Evolutionary conservation across 2,888 invertebrate species (phyloP), one percentile per base, ranked within the genome.

Genomic region (Chaitophorus viminalis): DNA sequence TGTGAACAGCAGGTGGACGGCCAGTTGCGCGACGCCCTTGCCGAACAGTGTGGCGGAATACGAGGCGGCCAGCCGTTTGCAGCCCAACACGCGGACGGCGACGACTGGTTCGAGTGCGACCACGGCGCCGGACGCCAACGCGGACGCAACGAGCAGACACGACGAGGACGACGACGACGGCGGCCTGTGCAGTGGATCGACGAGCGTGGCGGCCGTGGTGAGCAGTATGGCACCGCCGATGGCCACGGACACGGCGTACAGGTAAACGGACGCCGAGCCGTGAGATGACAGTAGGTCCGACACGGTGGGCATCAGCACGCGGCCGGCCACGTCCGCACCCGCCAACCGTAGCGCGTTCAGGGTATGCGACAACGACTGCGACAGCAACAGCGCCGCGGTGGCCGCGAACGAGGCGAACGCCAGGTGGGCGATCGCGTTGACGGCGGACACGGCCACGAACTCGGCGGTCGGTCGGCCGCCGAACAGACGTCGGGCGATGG

Each of bases 101-200:
- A 79, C 54, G 29, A 79, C 31, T 36, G 86, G 77, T 72, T 86
- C 78, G 21, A 86, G 77, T 9, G 70, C 78, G 54, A 79, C 33
- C 0, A 54, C 72, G 11, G 70, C 78, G 72, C 86, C 86, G 29
- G 79, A 86, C 46, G 31, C 60, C 54, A 86, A 14, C 21, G 60
- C 86, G 29, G 74, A 74, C 25, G 54, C 54, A 21, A 39, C 60
- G 39, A 86, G 17, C 29, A 79, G 29, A 17, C 31, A 78, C 72
- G 9, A 21, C 2, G 36, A 68, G 14, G 72, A 0, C 6, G 75
- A 46, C 39, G 36, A 8, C 11, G 3, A 8, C 39, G 39, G 39
- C 11, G 21, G 9, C 17, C 39, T 9, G 21, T 29, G 36, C 18
- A 65, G n/a, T 21, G 52, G 46, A 31, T 46, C 70, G 36, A 33